phyloP scores from a whole-genome alignment of 2,797 vertebrate genomes.

The Dendrocincla fuliginosa region DNA sequence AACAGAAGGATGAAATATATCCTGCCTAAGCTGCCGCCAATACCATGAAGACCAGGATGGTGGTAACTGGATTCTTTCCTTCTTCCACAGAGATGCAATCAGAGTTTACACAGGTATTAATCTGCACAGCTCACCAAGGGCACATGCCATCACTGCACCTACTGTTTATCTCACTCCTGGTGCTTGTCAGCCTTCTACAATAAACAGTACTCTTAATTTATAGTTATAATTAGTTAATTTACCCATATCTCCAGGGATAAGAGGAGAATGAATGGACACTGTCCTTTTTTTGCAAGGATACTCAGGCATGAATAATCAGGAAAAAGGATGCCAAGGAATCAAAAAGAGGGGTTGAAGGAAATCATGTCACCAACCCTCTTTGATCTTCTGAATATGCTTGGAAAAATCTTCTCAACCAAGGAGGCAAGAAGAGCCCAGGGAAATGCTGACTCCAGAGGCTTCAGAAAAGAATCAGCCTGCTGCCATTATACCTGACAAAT shows the following conservation, averaged over 20 bases:
- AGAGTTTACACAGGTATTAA: neutral
- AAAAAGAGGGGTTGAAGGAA: neutral
- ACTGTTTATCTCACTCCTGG: neutral
- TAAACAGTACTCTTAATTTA: neutral
- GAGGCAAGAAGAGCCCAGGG: neutral
- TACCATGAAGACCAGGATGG: neutral
- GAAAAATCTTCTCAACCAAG: neutral
- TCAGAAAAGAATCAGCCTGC: neutral
- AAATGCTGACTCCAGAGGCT: neutral
- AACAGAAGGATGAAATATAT: neutral
- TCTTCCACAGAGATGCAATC: neutral
- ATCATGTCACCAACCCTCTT: neutral
- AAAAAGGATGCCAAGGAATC: neutral
- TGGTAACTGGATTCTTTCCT: neutral
- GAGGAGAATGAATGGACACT: neutral
- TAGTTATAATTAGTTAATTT: neutral
- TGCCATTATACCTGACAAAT: neutral
- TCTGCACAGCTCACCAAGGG: neutral
- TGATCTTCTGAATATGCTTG: neutral
- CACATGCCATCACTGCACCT: rapidly evolving
- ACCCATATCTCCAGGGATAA: neutral
- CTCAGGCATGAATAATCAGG: neutral
- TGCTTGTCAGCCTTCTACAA: neutral
- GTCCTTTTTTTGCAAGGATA: neutral
- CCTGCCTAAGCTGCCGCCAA: neutral